phyloP scores from a whole-genome alignment of 2,113 vertebrate genomes.

The Dascyllus trimaculatus region DNA sequence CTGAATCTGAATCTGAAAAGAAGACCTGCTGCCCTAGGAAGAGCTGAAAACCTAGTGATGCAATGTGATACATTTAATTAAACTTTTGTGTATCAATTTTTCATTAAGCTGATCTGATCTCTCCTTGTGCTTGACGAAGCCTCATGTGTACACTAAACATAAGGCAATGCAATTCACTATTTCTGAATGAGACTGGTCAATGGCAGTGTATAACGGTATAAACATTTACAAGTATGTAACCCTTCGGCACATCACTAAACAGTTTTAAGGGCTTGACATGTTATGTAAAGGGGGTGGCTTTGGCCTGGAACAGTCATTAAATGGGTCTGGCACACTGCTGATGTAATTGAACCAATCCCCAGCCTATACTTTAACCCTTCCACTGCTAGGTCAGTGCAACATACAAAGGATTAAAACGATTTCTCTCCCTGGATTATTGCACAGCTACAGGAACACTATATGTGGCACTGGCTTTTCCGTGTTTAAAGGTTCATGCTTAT shows the following conservation, averaged over 20 bases:
- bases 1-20: no score
- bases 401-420: neutral
- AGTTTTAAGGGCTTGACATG: neutral
- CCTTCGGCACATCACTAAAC: neutral
- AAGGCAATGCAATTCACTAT: no score
- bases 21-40: neutral
- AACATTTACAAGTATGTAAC: neutral
- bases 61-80: no score
- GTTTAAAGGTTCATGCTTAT: no score
- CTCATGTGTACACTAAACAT: no score
- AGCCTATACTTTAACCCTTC: neutral
- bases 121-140: no score
- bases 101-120: no score
- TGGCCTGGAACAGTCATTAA: slow-evolving; percentile 10
- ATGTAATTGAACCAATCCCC: slow-evolving; percentile 30
- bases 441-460: neutral
- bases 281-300: neutral
- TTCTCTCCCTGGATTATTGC: slow-evolving; percentile 7
- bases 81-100: no score
- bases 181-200: no score
- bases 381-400: neutral
- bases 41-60: neutral
- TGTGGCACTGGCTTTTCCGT: no score
- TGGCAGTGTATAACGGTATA: neutral
- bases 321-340: slow-evolving; percentile 1